These are phyloP conservation scores for Pemphredon lugubris DNA, from an alignment of 2,888 invertebrate species.

Conservation along the genomic window DNA sequence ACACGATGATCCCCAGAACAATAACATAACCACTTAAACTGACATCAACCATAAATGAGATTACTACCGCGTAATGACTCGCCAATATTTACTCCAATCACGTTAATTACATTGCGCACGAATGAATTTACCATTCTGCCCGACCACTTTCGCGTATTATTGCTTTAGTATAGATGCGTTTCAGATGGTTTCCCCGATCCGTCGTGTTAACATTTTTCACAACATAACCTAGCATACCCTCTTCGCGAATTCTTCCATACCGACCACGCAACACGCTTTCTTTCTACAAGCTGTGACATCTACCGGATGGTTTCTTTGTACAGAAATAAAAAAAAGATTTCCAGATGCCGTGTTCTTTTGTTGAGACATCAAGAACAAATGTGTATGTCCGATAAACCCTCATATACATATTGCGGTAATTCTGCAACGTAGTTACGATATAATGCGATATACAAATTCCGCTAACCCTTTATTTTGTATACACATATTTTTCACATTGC, in stretches of 20 bases:
- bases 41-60: conserved; percentile 5
- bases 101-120: conserved; percentile 14
- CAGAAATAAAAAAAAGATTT: no score
- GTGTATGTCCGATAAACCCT: no score
- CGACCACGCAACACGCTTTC: conserved; percentile 26
- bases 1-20: conserved; percentile 7
- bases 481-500: no score
- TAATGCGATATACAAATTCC: no score
- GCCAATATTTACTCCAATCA: conserved; percentile 1
- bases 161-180: conserved; percentile 20
- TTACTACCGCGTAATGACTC: neutral
- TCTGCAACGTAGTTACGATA: no score
- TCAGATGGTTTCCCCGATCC: neutral
- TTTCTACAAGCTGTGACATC: conserved; percentile 25
- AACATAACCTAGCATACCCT: conserved; percentile 48
- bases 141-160: conserved; percentile 31
- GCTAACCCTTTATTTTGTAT: no score
- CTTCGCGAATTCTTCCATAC: conserved; percentile 16
- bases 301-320: no score
- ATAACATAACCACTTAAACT: conserved; percentile 53
- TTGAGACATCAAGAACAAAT: no score
- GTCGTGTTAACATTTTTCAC: neutral
- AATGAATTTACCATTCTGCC: neutral
- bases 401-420: no score
- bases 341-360: no score